These are phyloP conservation scores for Halotydeus destructor DNA, from an alignment of 1,140 invertebrate species.

Conservation along the genomic window DNA sequence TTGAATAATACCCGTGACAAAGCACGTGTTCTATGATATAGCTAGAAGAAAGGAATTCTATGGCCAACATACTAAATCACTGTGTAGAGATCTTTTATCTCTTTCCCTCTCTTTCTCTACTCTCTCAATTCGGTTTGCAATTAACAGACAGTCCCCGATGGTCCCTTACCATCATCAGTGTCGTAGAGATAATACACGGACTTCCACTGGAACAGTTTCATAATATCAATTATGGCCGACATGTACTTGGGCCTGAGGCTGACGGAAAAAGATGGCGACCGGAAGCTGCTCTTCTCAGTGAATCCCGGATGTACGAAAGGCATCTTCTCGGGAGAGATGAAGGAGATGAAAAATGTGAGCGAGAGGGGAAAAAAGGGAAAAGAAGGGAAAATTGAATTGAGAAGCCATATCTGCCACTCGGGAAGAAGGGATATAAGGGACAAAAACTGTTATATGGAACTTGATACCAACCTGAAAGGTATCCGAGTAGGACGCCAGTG, in stretches of 20 bases:
- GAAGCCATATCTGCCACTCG: too few species aligned
- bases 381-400: too few species aligned
- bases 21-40: too few species aligned
- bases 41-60: too few species aligned
- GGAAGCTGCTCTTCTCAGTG: conserved; percentile 38
- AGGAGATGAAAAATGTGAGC: background rate
- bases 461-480: conserved; percentile 58
- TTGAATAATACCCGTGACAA: too few species aligned
- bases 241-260: conserved; percentile 83
- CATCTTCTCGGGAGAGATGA: conserved; percentile 26
- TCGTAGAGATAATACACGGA: conserved; percentile 41
- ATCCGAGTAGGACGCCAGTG: conserved; percentile 80
- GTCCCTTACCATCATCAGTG: conserved; percentile 1
- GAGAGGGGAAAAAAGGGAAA: too few species aligned
- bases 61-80: too few species aligned
- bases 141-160: background rate
- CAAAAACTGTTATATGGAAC: too few species aligned
- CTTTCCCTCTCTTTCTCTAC: too few species aligned
- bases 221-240: conserved; percentile 57
- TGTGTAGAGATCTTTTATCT: too few species aligned
- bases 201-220: conserved; percentile 41
- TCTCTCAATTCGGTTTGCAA: too few species aligned
- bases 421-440: too few species aligned
- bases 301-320: conserved; percentile 84
- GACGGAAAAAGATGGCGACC: conserved; percentile 55